Conservation (phyloP, 2,888 invertebrate genomes). For the Tanytarsus gracilentus region DNA sequence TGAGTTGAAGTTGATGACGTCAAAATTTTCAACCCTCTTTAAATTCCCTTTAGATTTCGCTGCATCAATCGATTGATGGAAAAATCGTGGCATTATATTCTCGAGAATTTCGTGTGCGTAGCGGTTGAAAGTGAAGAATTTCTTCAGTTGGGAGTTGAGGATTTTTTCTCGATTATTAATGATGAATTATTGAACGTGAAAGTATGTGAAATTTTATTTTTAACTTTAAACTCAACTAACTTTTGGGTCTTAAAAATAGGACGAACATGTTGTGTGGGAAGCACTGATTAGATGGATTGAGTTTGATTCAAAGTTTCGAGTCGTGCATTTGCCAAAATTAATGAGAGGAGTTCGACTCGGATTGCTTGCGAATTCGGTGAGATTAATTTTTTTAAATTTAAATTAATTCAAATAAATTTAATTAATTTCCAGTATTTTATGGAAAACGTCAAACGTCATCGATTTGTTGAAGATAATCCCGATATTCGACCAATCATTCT, state of each 20-base stretch:
- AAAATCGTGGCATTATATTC: constrained; percentile 58
- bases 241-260: constrained; percentile 36
- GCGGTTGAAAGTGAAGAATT: constrained; percentile 66
- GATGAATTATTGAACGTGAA: constrained; percentile 80
- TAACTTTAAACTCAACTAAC: background rate
- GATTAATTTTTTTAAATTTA: constrained; percentile 29
- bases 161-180: constrained; percentile 65
- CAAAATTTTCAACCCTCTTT: background rate
- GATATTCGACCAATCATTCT: constrained; percentile 81
- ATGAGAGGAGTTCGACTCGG: constrained; percentile 75
- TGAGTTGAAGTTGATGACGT: constrained; percentile 34
- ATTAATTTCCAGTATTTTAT: constrained; percentile 63
- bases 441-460: constrained; percentile 81
- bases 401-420: background rate
- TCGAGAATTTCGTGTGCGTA: constrained; percentile 68
- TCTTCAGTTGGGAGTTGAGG: constrained; percentile 59
- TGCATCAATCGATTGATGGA: constrained; percentile 64
- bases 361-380: constrained; percentile 66
- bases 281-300: constrained; percentile 81
- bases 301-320: constrained; percentile 60
- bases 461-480: constrained; percentile 73
- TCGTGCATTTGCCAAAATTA: constrained; percentile 63
- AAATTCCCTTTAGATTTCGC: constrained; percentile 47
- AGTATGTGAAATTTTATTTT: background rate
- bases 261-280: constrained; percentile 82